Base-by-base conservation (phyloP, 2,888 invertebrate species). In the Apodemia mormo region DNA sequence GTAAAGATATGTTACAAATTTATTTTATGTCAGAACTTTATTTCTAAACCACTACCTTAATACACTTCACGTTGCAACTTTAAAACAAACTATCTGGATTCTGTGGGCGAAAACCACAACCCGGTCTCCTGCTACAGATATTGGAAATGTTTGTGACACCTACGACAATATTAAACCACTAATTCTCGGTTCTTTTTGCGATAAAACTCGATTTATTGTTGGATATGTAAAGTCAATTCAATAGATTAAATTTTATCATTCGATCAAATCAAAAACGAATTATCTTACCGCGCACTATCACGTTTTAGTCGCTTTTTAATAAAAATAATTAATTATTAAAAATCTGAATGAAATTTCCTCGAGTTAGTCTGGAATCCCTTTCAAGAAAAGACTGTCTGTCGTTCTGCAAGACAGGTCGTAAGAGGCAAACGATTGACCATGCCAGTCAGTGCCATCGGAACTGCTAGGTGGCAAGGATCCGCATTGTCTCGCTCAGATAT, bases 131-230 rank as follows among this genome's bases (percentile, higher is more conserved):
- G 29, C 30, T 14, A 30, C 61, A 61, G 61, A 30, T 61, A 61
- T 61, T 61, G 61, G 61, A 61, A 61, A 61, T 61, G 61, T 61
- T 61, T 12, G 33, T 30, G 30, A 61, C 61, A 30, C 14, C 61
- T 61, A 61, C 61, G 30, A 61, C 33, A 61, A 61, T 61, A 61
- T 61, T 61, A 61, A 61, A 61, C 61, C 61, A 30, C 56, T 33
- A 61, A 61, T 33, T 30, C 61, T 61, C 61, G 33, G 33, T 61
- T 33, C 29, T 61, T 33, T 61, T 12, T 33, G 33, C 1, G 5
- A 61, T 33, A 30, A 61, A 61, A 61, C 33, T 61, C 61, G 10
- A 61, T 33, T 61, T 61, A 61, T 61, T 61, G 10, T 61, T 61
- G 49, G 14, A 49, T 49, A 49, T 14, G 49, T 5, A 45, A 49